These are phyloP conservation scores for Eulimnadia texana DNA, from an alignment of 1,140 invertebrate species.

Conservation along the genomic window DNA sequence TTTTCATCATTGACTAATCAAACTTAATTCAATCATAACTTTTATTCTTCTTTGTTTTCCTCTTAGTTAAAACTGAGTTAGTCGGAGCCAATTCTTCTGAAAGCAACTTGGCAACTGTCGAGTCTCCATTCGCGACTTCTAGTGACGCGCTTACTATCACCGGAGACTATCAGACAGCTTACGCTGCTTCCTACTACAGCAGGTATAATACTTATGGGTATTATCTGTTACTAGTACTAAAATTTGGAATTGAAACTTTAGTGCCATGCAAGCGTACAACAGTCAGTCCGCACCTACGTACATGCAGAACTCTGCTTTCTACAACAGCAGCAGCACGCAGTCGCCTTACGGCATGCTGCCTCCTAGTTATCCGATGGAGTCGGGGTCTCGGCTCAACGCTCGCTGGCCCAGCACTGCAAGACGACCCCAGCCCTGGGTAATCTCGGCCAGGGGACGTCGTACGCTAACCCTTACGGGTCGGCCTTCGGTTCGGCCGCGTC, in stretches of 20 bases:
- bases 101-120: background rate
- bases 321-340: conserved; percentile 17
- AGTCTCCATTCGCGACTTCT: conserved; percentile 1
- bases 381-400: conserved; percentile 1
- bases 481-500: conserved; percentile 13
- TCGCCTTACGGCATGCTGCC: conserved; percentile 20
- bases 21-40: background rate
- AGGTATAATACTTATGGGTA: background rate
- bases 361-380: conserved; percentile 19
- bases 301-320: conserved; percentile 18
- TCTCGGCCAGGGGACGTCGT: conserved; percentile 20
- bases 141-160: conserved; percentile 5
- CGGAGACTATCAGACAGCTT: conserved; percentile 9
- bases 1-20: background rate
- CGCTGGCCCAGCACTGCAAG: conserved; percentile 15
- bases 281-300: conserved; percentile 19
- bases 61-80: conserved; percentile 7
- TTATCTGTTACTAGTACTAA: background rate
- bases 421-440: conserved; percentile 10
- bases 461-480: conserved; percentile 25
- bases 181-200: conserved; percentile 12
- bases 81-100: conserved; percentile 6
- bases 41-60: background rate
- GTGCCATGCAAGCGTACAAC: conserved; percentile 17
- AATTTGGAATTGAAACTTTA: conserved; percentile 1